These are phyloP conservation scores for Toxonevra muliebris DNA, from an alignment of 2,888 invertebrate genomes.

Conservation along the genomic window DNA sequence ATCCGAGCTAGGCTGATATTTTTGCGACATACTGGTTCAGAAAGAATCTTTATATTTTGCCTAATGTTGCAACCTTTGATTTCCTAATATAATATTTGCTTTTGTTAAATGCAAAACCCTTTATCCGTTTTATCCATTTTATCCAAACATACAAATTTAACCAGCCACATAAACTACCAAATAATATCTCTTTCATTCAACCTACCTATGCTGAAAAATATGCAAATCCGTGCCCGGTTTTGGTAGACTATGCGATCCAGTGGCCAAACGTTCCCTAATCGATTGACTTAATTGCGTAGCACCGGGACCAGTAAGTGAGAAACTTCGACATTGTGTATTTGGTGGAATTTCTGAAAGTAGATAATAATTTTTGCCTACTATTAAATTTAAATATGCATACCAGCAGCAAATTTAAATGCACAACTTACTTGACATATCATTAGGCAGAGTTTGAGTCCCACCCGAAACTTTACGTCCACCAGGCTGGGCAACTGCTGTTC, in stretches of 20 bases:
- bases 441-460: slow-evolving; percentile 87
- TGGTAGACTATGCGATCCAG: slow-evolving; percentile 87
- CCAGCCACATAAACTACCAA: neutral
- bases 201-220: slow-evolving; percentile 72
- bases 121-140: too few species aligned
- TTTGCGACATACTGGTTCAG: too few species aligned
- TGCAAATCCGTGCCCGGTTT: slow-evolving; percentile 76
- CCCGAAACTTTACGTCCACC: slow-evolving; percentile 87
- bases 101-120: too few species aligned
- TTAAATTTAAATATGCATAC: too few species aligned
- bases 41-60: too few species aligned
- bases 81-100: too few species aligned
- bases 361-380: neutral
- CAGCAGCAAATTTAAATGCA: neutral
- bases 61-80: too few species aligned
- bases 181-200: neutral
- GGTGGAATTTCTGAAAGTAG: slow-evolving; percentile 67
- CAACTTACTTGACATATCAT: slow-evolving; percentile 74
- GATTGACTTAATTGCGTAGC: slow-evolving; percentile 88
- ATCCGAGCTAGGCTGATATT: too few species aligned
- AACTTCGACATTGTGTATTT: slow-evolving; percentile 83
- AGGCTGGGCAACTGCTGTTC: slow-evolving; percentile 67
- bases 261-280: slow-evolving; percentile 81
- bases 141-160: too few species aligned
- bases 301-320: slow-evolving; percentile 84